phyloP scores from a whole-genome alignment of 2,888 invertebrate genomes.

The Eulithis prunata region DNA sequence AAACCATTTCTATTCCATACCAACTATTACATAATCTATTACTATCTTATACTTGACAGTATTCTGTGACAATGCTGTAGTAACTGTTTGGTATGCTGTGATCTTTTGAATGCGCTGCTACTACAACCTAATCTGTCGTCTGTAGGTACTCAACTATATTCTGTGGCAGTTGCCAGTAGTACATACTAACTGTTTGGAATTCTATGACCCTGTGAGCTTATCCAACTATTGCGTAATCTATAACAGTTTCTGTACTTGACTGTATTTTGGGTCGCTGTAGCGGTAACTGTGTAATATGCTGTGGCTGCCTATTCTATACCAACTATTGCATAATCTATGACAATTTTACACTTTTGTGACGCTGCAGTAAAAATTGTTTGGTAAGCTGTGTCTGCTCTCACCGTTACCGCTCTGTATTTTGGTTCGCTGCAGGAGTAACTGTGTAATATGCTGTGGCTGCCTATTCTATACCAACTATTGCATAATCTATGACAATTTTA shows the following conservation, averaged over 20 bases:
- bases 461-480: slow-evolving; percentile 4
- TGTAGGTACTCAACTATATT: no score
- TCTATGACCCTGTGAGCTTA: no score
- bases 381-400: slow-evolving; percentile 56
- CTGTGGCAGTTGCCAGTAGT: no score
- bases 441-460: no score
- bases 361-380: background rate
- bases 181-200: no score
- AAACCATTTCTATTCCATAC: slow-evolving; percentile 61
- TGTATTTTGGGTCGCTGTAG: no score
- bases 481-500: slow-evolving; percentile 1
- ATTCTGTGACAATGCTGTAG: slow-evolving; percentile 6
- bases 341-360: background rate
- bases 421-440: no score
- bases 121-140: no score
- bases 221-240: no score
- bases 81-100: slow-evolving; percentile 37
- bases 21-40: slow-evolving; percentile 13
- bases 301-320: background rate
- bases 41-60: background rate
- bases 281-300: no score
- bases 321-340: slow-evolving; percentile 14
- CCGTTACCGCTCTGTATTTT: slow-evolving; percentile 73
- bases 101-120: no score
- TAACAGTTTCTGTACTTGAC: no score